phyloP scores from a whole-genome alignment of 2,888 invertebrate species.

The Eupithecia insigniata region DNA sequence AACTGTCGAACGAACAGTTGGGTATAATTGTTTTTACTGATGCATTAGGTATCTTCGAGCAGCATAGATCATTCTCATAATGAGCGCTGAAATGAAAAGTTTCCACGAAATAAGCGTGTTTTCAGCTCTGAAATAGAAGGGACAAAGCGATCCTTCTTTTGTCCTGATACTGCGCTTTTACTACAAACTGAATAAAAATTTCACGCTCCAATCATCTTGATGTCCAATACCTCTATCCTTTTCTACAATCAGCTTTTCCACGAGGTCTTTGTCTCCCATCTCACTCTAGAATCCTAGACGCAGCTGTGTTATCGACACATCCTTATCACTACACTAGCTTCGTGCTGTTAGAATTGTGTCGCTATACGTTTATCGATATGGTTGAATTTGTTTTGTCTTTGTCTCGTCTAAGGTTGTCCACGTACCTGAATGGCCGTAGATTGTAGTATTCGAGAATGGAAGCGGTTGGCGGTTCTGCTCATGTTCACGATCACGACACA shows the following conservation, averaged over 20 bases:
- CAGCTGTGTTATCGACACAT: constrained; percentile 82
- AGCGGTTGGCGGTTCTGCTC: constrained; percentile 51
- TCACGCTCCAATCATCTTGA: constrained; percentile 80
- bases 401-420: constrained; percentile 70
- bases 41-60: not conserved
- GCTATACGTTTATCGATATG: constrained; percentile 55
- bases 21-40: no score
- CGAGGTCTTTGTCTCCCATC: constrained; percentile 46
- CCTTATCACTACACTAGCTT: constrained; percentile 74
- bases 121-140: constrained; percentile 1
- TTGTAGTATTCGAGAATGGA: constrained; percentile 78
- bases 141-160: constrained; percentile 51
- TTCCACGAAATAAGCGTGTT: not conserved
- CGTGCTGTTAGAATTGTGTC: constrained; percentile 53
- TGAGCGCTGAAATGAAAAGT: not conserved
- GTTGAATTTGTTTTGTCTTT: constrained; percentile 60
- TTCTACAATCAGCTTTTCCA: constrained; percentile 45
- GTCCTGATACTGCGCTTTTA: constrained; percentile 73
- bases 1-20: not conserved
- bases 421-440: constrained; percentile 81
- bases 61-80: not conserved
- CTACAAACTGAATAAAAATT: constrained; percentile 78
- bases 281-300: constrained; percentile 77
- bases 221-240: constrained; percentile 60
- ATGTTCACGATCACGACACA: constrained; percentile 55